phyloP scores from a whole-genome alignment of 92 coral and sea anemone species.

The Scolanthus callimorphus region DNA sequence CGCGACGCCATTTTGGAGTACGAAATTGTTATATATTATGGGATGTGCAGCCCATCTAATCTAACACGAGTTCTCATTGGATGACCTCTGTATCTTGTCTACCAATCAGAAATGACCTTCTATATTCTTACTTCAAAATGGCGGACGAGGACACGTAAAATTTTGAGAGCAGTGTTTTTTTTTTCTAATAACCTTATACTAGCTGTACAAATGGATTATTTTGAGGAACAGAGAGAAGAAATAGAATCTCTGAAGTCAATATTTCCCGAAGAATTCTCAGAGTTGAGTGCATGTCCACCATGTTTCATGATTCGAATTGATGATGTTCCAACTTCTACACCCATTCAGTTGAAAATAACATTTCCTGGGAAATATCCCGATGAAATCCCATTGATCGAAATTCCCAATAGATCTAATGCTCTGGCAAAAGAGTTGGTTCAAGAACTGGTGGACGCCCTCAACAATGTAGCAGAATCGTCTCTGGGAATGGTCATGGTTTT shows the following conservation, averaged over 20 bases:
- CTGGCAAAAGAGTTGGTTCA: conserved; percentile 37
- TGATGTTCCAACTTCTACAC: conserved; percentile 43
- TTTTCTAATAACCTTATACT: too few species aligned
- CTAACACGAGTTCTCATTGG: too few species aligned
- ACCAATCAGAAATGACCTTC: neutral
- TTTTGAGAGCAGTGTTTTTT: neutral
- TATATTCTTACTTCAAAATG: conserved; percentile 10
- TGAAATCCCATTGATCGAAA: conserved; percentile 52
- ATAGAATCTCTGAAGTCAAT: conserved; percentile 69
- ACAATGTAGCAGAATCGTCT: conserved; percentile 34
- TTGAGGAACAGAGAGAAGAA: conserved; percentile 76
- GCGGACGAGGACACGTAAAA: conserved; percentile 42
- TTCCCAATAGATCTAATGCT: conserved; percentile 70
- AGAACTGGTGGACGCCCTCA: conserved; percentile 42
- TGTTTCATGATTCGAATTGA: conserved; percentile 73
- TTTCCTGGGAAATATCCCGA: conserved; percentile 66
- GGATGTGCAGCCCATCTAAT: conserved; percentile 23
- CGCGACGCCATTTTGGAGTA: conserved; percentile 82
- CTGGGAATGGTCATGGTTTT: conserved; percentile 83
- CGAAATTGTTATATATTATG: conserved; percentile 20
- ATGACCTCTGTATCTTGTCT: too few species aligned
- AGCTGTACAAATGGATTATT: conserved; percentile 48
- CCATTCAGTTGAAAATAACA: conserved; percentile 54
- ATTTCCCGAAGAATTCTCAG: conserved; percentile 69
- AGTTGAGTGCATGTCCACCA: conserved; percentile 60